Evolutionary conservation across 1,140 invertebrate genomes (phyloP), one percentile per base, ranked within the genome.

Genomic region (Leptonema lineaticorne): DNA sequence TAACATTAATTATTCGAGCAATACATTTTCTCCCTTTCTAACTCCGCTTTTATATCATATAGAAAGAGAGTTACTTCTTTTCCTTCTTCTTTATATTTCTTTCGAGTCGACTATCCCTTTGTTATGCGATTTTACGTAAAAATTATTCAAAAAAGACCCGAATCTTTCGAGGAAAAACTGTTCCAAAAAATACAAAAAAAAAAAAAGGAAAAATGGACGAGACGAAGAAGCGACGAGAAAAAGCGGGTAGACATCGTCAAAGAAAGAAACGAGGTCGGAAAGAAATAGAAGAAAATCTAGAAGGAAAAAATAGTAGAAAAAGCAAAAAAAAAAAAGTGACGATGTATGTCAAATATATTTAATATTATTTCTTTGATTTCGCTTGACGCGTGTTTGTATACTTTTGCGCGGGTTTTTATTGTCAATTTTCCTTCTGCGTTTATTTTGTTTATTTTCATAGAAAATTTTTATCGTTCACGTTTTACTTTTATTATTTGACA

Each of bases 361-460:
- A 53, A 53, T 53, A 53, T 53, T 24, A 24, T 53, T 53, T 53
- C 50, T 53, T 53, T 53, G 50, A 53, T 53, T 53, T 53, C 50
- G 50, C 50, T 53, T 53, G 50, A 53, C 50, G n/a, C 50, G 50
- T 53, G 50, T 53, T 53, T 53, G 20, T 53, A 53, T 24, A 53
- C 24, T 9, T 24, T 53, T n/a, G n/a, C n/a, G n/a, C n/a, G n/a
- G n/a, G n/a, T n/a, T n/a, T n/a, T n/a, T n/a, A n/a, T n/a, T n/a
- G n/a, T n/a, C n/a, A n/a, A n/a, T n/a, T n/a, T n/a, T n/a, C n/a
- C n/a, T n/a, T n/a, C n/a, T n/a, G n/a, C n/a, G n/a, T n/a, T n/a
- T n/a, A n/a, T n/a, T n/a, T n/a, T n/a, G n/a, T n/a, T n/a, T n/a
- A n/a, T n/a, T n/a, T n/a, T n/a, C n/a, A n/a, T n/a, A n/a, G n/a